Conservation (phyloP, 2,888 invertebrate species). For the Aphidoletes aphidimyza region DNA sequence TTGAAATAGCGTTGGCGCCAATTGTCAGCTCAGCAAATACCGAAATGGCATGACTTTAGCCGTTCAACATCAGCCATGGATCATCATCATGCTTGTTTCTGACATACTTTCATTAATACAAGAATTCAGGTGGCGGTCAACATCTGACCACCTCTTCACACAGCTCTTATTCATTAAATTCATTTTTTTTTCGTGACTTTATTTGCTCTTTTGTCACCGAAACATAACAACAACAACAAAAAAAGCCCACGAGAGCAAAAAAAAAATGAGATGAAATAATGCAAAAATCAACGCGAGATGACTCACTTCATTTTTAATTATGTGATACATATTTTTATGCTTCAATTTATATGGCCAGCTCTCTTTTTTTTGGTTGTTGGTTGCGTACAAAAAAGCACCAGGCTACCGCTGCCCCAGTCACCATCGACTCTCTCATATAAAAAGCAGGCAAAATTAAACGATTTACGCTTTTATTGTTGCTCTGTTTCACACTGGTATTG, state of each 20-base stretch:
- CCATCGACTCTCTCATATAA: not conserved
- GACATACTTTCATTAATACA: not conserved
- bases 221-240: too few relatives aligned
- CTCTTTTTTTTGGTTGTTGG: too few relatives aligned
- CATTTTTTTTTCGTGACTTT: not conserved
- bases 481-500: not conserved
- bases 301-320: slow-evolving; percentile 13
- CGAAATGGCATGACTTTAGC: too few relatives aligned
- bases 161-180: not conserved
- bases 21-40: too few relatives aligned
- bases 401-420: too few relatives aligned
- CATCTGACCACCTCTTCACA: not conserved
- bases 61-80: not conserved
- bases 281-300: not conserved
- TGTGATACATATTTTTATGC: not conserved
- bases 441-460: not conserved
- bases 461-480: not conserved
- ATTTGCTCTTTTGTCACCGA: not conserved
- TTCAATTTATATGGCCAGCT: too few relatives aligned
- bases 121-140: not conserved
- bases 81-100: not conserved
- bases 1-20: too few relatives aligned
- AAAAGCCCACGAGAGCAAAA: too few relatives aligned
- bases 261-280: not conserved
- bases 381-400: not conserved